Evolutionary conservation across 35 echinoderm and acorn worm species (phyloP).

Genomic region (Anneissia japonica): DNA sequence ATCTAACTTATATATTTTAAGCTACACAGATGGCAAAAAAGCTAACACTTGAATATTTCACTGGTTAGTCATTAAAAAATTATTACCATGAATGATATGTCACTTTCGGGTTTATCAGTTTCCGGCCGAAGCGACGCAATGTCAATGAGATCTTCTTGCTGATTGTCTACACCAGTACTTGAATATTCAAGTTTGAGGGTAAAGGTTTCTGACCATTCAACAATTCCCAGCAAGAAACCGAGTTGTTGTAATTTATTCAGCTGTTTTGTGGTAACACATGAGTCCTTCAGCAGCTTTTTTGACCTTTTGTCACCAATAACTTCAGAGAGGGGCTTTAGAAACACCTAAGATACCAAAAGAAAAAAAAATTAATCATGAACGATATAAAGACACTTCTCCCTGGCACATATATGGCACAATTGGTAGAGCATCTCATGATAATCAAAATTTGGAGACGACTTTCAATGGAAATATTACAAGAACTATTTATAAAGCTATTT

Average conservation of each 20-base stretch:
- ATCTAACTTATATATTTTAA: no score
- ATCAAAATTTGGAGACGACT: no score
- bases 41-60: no score
- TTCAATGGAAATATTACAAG: no score
- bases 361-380: no score
- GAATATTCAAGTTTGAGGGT: neutral
- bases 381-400: no score
- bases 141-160: neutral
- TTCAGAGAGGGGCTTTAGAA: slow-evolving; percentile 26
- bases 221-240: slow-evolving; percentile 45
- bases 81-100: no score
- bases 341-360: slow-evolving; percentile 12
- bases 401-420: no score
- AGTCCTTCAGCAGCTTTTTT: neutral
- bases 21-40: no score
- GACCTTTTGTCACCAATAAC: slow-evolving; percentile 37
- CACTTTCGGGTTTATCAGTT: neutral
- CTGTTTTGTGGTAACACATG: slow-evolving; percentile 23
- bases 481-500: no score
- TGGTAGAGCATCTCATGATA: no score
- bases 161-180: neutral
- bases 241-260: slow-evolving; percentile 25
- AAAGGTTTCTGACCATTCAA: slow-evolving; percentile 24
- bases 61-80: no score
- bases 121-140: slow-evolving; percentile 8